A percentile compares a stretch with the other conserved stretches of the same genome.
Conservation (phyloP, 2,888 invertebrate genomes). For the Eilema griseolum region DNA sequence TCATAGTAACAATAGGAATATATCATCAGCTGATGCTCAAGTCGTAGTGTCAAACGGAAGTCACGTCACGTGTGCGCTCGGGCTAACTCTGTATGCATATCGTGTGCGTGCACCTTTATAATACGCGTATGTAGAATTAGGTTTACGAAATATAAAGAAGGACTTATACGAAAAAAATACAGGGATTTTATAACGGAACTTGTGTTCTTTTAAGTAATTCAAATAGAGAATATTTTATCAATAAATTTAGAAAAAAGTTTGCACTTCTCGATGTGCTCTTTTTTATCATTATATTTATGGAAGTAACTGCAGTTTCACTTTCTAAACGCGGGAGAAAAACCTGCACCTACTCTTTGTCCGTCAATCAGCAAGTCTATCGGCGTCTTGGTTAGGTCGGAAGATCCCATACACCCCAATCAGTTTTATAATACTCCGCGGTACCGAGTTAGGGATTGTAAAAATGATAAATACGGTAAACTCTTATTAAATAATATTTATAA, state of each 20-base stretch:
- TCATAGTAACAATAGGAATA: slow-evolving; percentile 45
- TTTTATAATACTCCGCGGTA: background rate
- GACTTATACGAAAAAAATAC: slow-evolving; percentile 37
- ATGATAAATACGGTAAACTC: no score
- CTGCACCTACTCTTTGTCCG: background rate
- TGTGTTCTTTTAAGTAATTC: slow-evolving; percentile 14
- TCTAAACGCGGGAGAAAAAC: background rate
- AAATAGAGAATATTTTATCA: background rate
- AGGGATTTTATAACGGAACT: slow-evolving; percentile 33
- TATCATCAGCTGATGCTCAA: slow-evolving; percentile 57
- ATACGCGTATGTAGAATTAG: slow-evolving; percentile 44
- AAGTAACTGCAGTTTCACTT: background rate
- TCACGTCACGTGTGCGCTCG: slow-evolving; percentile 70
- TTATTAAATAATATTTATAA: background rate
- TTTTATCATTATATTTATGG: background rate
- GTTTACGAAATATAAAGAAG: slow-evolving; percentile 42
- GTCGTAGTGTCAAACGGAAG: slow-evolving; percentile 63
- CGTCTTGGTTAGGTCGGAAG: background rate
- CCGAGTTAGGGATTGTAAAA: no score
- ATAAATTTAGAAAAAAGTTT: no score
- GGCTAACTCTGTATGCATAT: slow-evolving; percentile 69
- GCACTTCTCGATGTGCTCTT: no score
- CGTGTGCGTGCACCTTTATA: slow-evolving; percentile 55
- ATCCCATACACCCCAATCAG: background rate
- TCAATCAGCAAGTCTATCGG: background rate